Conservation (phyloP, 2,888 invertebrate genomes). For the Caenorhabditis uteleia region DNA sequence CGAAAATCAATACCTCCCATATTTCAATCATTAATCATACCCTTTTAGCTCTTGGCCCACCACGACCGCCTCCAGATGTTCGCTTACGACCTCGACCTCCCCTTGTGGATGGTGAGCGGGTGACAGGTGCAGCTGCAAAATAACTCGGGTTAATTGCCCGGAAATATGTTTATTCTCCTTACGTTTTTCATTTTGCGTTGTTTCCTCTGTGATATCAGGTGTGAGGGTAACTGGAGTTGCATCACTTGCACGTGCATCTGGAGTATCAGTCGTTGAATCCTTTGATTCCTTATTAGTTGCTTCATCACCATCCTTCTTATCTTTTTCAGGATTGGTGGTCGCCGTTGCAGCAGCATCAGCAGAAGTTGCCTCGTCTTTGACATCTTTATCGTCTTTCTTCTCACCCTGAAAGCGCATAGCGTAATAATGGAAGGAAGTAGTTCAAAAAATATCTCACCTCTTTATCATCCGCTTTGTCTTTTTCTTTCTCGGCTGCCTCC, state of each 20-base stretch:
- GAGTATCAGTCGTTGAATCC: not conserved
- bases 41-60: constrained; percentile 31
- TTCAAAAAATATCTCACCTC: not conserved
- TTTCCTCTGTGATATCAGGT: not conserved
- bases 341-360: constrained; percentile 3
- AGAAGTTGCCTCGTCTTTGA: constrained; percentile 4
- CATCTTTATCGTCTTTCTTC: constrained; percentile 2
- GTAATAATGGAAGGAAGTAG: not conserved
- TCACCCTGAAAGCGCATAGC: constrained; percentile 1
- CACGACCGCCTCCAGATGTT: constrained; percentile 21
- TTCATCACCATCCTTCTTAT: constrained; percentile 3
- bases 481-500: constrained; percentile 5
- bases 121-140: constrained; percentile 22
- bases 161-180: constrained; percentile 1
- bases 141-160: not conserved
- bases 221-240: not conserved
- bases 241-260: not conserved
- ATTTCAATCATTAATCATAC: not conserved
- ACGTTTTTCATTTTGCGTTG: constrained; percentile 2
- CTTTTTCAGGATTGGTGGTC: constrained; percentile 5
- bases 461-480: constrained; percentile 5
- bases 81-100: constrained; percentile 33
- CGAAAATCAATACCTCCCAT: not conserved
- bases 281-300: no score
- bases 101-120: constrained; percentile 17